Percentiles rank a stretch among this genome's conserved stretches.
Evolutionary conservation across 2,888 invertebrate species (phyloP).

Genomic region (Ormyrus labotus): DNA sequence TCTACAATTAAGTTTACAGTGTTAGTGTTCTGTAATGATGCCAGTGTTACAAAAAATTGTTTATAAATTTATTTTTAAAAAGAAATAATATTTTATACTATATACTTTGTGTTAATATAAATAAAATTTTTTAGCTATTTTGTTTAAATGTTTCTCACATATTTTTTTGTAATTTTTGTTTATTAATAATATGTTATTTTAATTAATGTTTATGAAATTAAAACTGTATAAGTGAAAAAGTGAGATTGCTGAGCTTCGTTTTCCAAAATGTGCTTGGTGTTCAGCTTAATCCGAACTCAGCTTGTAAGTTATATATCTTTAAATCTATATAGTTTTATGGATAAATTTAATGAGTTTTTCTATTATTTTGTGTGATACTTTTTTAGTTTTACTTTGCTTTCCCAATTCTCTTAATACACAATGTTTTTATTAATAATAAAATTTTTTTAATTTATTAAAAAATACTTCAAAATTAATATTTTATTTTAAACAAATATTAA

Average conservation of each 20-base stretch:
- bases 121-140: neutral
- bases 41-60: too few relatives aligned
- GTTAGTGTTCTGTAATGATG: too few relatives aligned
- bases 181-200: neutral
- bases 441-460: too few relatives aligned
- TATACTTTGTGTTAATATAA: neutral
- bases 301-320: slow-evolving; percentile 4
- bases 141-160: neutral
- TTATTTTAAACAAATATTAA: too few relatives aligned
- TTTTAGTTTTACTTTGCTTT: too few relatives aligned
- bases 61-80: neutral
- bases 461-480: too few relatives aligned
- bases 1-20: too few relatives aligned
- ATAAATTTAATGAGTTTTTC: too few relatives aligned
- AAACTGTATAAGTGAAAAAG: slow-evolving; percentile 18
- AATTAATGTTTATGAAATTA: neutral
- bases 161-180: neutral
- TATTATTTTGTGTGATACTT: too few relatives aligned
- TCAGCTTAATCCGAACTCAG: neutral
- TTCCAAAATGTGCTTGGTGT: slow-evolving; percentile 31
- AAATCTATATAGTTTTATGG: too few relatives aligned
- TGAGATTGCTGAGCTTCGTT: slow-evolving; percentile 2
- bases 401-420: too few relatives aligned
- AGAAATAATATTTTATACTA: neutral
- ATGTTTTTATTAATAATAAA: too few relatives aligned